phyloP scores from a whole-genome alignment of 2,888 invertebrate genomes.

The Tetheella fluctuosa region DNA sequence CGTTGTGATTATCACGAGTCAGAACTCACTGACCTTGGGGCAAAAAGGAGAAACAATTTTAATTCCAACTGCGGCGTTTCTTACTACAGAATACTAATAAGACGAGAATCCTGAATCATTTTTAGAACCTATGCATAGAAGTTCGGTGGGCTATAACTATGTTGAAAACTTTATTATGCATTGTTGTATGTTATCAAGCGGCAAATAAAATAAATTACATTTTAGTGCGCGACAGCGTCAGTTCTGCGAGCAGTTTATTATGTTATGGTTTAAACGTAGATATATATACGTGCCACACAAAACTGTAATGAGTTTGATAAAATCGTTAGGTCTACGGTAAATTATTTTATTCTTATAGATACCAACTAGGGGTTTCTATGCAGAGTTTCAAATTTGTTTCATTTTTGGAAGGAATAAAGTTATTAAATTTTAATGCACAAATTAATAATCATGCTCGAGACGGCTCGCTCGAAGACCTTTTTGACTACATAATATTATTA shows the following conservation, averaged over 20 bases:
- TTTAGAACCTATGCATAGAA: conserved; percentile 39
- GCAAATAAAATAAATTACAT: neutral
- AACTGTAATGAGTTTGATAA: neutral
- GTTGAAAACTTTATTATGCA: neutral
- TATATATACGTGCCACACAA: neutral
- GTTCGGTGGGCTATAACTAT: neutral
- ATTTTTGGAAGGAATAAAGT: too few relatives aligned
- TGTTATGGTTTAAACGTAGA: too few relatives aligned
- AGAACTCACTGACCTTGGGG: conserved; percentile 79
- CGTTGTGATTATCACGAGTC: conserved; percentile 67
- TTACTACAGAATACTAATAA: conserved; percentile 67
- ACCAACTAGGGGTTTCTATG: too few relatives aligned
- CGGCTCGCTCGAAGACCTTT: neutral
- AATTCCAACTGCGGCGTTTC: conserved; percentile 68
- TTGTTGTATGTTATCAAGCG: neutral
- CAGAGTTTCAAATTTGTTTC: too few relatives aligned
- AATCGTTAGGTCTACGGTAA: neutral
- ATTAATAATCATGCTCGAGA: neutral
- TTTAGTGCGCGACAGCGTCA: neutral
- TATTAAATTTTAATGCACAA: neutral
- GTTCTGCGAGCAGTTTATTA: neutral
- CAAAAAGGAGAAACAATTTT: conserved; percentile 77
- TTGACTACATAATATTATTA: conserved; percentile 5
- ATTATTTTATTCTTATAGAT: neutral
- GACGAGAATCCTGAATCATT: conserved; percentile 46